phyloP scores from a whole-genome alignment of 2,888 invertebrate species.

The Nesidiocoris tenuis region DNA sequence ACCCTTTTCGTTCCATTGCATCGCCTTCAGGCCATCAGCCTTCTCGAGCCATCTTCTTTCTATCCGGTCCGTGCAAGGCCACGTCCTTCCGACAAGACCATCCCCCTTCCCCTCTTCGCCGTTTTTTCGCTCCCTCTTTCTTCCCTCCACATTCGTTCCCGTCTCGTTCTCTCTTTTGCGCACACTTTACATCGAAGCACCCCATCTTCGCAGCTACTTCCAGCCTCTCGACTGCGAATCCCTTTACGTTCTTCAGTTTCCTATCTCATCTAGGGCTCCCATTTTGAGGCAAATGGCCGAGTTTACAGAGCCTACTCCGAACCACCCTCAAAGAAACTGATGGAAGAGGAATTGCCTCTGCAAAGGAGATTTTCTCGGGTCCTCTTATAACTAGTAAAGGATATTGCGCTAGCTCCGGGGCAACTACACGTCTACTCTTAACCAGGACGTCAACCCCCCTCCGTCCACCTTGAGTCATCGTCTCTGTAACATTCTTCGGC shows the following conservation, averaged over 20 bases:
- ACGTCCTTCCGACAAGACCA: not conserved
- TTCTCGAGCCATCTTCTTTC: not conserved
- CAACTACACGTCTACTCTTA: not conserved
- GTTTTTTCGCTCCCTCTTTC: constrained; percentile 7
- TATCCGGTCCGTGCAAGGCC: not conserved
- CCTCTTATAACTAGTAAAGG: constrained; percentile 30
- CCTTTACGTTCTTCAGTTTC: not conserved
- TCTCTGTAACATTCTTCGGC: not conserved
- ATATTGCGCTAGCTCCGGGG: constrained; percentile 31
- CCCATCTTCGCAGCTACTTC: too few species aligned
- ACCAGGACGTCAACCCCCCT: constrained; percentile 3
- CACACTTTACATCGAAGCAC: too few species aligned
- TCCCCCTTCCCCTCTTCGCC: constrained; percentile 1
- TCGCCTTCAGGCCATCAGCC: not conserved
- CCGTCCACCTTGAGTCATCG: not conserved
- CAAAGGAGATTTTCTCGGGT: constrained; percentile 18
- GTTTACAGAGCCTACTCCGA: constrained; percentile 16
- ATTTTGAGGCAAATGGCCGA: constrained; percentile 33
- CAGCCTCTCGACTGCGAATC: too few species aligned
- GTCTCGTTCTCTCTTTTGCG: not conserved
- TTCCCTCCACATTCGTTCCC: not conserved
- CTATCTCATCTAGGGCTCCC: not conserved
- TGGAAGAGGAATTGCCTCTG: constrained; percentile 26
- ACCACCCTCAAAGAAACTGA: constrained; percentile 33
- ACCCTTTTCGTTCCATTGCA: not conserved